These are phyloP conservation scores for Discoglossus pictus DNA, from an alignment of 2,797 vertebrate genomes.

Conservation along the genomic window DNA sequence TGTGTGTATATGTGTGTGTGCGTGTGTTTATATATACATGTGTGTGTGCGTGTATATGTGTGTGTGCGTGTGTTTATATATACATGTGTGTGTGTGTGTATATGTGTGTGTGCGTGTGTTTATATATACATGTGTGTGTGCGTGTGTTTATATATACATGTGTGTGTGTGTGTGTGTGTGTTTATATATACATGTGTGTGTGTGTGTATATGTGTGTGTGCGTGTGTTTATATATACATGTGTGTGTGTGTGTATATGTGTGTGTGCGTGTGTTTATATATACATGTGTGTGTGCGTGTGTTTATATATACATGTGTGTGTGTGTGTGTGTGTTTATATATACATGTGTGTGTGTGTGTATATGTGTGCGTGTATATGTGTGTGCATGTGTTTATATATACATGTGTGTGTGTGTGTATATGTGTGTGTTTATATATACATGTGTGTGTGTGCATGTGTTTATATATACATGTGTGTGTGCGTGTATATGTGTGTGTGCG, in stretches of 20 bases:
- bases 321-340: slow-evolving; percentile 13
- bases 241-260: slow-evolving; percentile 17
- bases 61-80: slow-evolving; percentile 9
- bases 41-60: slow-evolving; percentile 17
- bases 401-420: slow-evolving; percentile 16
- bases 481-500: slow-evolving; percentile 15
- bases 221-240: slow-evolving; percentile 10
- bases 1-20: slow-evolving; percentile 18
- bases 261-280: slow-evolving; percentile 14
- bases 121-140: slow-evolving; percentile 17
- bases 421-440: slow-evolving; percentile 9
- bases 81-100: slow-evolving; percentile 18
- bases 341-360: slow-evolving; percentile 19
- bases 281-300: slow-evolving; percentile 20
- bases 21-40: slow-evolving; percentile 6
- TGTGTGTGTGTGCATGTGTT: slow-evolving; percentile 18
- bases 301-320: slow-evolving; percentile 15
- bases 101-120: slow-evolving; percentile 20
- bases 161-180: slow-evolving; percentile 20
- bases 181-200: slow-evolving; percentile 21
- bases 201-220: slow-evolving; percentile 14
- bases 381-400: too few relatives aligned
- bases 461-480: slow-evolving; percentile 17
- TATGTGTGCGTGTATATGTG: slow-evolving; percentile 18
- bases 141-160: slow-evolving; percentile 6